phyloP scores from a whole-genome alignment of 2,797 vertebrate species.

The Alauda arvensis region DNA sequence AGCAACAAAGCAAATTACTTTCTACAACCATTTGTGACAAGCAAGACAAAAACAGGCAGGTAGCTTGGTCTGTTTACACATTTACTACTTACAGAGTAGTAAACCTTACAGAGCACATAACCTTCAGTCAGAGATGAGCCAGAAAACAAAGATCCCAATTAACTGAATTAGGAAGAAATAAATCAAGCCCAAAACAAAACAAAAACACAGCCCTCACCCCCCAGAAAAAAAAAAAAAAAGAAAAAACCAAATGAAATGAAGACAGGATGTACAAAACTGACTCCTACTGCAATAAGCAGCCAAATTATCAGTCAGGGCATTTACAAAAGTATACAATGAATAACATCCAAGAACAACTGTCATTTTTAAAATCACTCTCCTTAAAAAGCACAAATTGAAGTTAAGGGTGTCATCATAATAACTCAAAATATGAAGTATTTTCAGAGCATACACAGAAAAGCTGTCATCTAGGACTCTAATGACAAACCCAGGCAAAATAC shows the following conservation, averaged over 20 bases:
- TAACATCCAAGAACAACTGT: background rate
- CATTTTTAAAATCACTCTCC: background rate
- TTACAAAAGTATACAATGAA: background rate
- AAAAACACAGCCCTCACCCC: fast-evolving
- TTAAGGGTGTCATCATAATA: background rate
- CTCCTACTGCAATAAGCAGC: background rate
- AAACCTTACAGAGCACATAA: background rate
- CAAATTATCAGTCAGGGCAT: background rate
- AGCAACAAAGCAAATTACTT: background rate
- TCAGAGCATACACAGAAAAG: background rate
- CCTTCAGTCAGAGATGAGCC: background rate
- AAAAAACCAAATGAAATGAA: background rate
- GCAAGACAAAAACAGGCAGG: background rate
- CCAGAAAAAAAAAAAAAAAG: background rate
- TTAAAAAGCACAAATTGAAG: background rate
- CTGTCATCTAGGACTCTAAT: background rate
- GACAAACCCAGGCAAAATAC: background rate
- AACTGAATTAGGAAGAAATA: background rate
- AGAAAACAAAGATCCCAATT: background rate
- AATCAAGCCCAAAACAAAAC: background rate
- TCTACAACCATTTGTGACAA: background rate
- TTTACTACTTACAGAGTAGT: background rate
- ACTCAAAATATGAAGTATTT: background rate
- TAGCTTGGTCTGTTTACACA: background rate
- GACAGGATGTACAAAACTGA: background rate